phyloP scores from a whole-genome alignment of 1,140 invertebrate genomes.

The Prorops nasuta region DNA sequence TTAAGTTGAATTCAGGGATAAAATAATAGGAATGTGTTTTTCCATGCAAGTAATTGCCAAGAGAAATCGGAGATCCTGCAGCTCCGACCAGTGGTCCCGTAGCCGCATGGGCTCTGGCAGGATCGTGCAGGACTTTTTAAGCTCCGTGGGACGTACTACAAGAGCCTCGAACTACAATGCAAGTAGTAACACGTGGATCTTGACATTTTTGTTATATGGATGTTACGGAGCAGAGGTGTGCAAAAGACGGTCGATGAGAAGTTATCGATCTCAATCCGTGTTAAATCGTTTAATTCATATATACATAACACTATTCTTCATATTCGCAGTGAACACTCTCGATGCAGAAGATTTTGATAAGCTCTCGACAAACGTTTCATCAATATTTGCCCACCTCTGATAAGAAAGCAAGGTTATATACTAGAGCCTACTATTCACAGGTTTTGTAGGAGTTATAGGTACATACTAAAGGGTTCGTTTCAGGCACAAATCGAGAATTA shows the following conservation, averaged over 20 bases:
- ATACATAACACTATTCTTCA: too few relatives aligned
- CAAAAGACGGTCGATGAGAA: too few relatives aligned
- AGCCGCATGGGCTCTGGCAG: conserved; percentile 41
- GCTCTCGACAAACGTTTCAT: too few relatives aligned
- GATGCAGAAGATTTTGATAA: too few relatives aligned
- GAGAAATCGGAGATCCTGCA: conserved; percentile 36
- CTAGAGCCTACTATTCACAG: conserved; percentile 15
- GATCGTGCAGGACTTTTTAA: conserved; percentile 36
- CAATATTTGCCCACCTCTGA: conserved; percentile 15
- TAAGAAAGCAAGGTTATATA: neutral
- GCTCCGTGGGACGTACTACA: conserved; percentile 25
- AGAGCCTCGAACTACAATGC: conserved; percentile 27
- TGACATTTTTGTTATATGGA: too few relatives aligned
- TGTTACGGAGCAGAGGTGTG: neutral
- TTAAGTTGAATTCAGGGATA: too few relatives aligned
- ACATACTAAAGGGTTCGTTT: conserved; percentile 33
- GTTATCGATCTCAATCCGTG: too few relatives aligned
- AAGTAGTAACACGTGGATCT: too few relatives aligned
- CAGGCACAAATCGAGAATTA: conserved; percentile 50
- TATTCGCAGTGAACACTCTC: too few relatives aligned
- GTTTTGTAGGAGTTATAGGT: conserved; percentile 16
- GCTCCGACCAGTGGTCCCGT: conserved; percentile 40
- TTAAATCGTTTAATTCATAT: too few relatives aligned
- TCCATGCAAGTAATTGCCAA: conserved; percentile 39
- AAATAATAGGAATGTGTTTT: conserved; percentile 22